These are phyloP conservation scores for Brotula barbata DNA, from an alignment of 2,797 vertebrate species.

Conservation along the genomic window DNA sequence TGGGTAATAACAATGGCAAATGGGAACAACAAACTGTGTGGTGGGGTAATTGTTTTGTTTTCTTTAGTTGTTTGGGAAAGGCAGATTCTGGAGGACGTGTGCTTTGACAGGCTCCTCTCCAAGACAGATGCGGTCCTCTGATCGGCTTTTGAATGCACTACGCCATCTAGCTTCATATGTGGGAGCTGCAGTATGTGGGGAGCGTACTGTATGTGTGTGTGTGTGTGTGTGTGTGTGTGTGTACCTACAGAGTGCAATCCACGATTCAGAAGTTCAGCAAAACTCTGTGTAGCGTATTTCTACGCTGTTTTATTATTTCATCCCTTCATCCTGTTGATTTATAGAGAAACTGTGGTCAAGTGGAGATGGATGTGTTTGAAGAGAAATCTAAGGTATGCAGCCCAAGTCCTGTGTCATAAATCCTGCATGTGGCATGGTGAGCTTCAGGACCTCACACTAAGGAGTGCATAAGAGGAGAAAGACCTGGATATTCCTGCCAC, in stretches of 20 bases:
- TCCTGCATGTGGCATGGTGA: slow-evolving; percentile 59
- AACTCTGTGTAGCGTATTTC: slow-evolving; percentile 16
- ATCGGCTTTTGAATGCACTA: slow-evolving; percentile 53
- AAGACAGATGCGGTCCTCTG: slow-evolving; percentile 12
- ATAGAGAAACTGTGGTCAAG: slow-evolving; percentile 41
- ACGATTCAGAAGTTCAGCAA: slow-evolving; percentile 27
- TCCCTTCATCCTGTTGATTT: slow-evolving; percentile 61
- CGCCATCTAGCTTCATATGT: slow-evolving; percentile 66
- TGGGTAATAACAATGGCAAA: too few species aligned
- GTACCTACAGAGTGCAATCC: neutral
- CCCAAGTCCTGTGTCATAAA: slow-evolving; percentile 68
- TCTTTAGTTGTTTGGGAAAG: slow-evolving; percentile 8
- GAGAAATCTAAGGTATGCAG: slow-evolving; percentile 72
- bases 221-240: slow-evolving; percentile 2
- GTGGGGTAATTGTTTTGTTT: neutral
- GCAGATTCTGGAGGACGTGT: slow-evolving; percentile 9
- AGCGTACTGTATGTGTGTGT: neutral
- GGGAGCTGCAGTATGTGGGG: slow-evolving; percentile 39
- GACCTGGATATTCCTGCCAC: slow-evolving; percentile 37
- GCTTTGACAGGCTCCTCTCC: neutral
- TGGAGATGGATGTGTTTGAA: slow-evolving; percentile 68
- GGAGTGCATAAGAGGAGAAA: slow-evolving; percentile 36
- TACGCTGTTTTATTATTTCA: slow-evolving; percentile 46
- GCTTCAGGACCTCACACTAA: slow-evolving; percentile 71
- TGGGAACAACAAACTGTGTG: too few species aligned